phyloP scores from a whole-genome alignment of 1,140 invertebrate genomes.

The Dendroctonus valens region DNA sequence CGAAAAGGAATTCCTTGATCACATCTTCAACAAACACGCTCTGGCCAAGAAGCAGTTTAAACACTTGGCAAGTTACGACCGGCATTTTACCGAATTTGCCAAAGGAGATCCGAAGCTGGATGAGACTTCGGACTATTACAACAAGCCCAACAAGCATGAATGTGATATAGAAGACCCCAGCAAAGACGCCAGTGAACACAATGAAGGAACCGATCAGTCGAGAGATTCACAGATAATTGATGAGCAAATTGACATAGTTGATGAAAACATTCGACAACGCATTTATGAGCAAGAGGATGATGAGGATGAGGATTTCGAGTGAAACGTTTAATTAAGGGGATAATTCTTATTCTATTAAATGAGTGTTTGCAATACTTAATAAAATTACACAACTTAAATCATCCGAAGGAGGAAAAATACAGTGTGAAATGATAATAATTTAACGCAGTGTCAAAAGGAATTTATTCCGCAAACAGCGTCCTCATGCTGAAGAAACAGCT shows the following conservation, averaged over 20 bases:
- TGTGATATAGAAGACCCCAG: constrained; percentile 21
- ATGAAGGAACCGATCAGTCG: not conserved
- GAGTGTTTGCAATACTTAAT: too few species aligned
- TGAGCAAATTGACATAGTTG: not conserved
- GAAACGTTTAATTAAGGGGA: too few species aligned
- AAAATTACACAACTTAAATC: too few species aligned
- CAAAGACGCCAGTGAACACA: not conserved
- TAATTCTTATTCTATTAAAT: too few species aligned
- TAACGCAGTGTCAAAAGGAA: too few species aligned
- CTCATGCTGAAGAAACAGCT: too few species aligned
- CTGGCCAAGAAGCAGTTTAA: constrained; percentile 44
- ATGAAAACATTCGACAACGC: not conserved
- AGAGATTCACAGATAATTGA: not conserved
- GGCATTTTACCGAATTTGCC: constrained; percentile 29
- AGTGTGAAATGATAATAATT: too few species aligned
- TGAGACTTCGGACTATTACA: constrained; percentile 34
- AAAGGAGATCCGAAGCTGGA: constrained; percentile 29
- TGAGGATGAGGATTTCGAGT: not conserved
- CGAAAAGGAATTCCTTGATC: constrained; percentile 53
- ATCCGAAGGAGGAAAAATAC: too few species aligned
- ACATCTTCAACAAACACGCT: constrained; percentile 46
- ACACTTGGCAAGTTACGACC: constrained; percentile 29
- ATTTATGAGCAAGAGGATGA: constrained; percentile 3
- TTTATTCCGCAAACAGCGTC: too few species aligned
- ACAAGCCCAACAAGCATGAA: constrained; percentile 21